These are phyloP conservation scores for Drosophila kokeensis DNA, from an alignment of 2,888 invertebrate genomes.

Conservation along the genomic window DNA sequence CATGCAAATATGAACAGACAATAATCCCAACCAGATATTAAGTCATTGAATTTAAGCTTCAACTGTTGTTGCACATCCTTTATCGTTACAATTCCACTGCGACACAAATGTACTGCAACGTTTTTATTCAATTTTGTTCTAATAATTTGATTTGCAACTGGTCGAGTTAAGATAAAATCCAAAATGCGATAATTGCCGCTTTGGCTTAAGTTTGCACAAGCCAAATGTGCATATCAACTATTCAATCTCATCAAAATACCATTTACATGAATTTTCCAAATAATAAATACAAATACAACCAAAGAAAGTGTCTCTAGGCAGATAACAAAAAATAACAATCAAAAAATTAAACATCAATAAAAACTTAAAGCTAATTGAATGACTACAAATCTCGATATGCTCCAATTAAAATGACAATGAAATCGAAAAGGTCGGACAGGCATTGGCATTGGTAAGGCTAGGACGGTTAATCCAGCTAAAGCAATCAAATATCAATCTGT, in stretches of 20 bases:
- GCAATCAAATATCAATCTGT: background rate
- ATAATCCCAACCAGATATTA: background rate
- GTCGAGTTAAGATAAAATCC: background rate
- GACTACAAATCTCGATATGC: background rate
- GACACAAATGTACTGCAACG: background rate
- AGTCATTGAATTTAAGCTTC: background rate
- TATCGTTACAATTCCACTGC: background rate
- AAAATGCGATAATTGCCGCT: background rate
- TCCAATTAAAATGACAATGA: background rate
- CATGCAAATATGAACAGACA: background rate
- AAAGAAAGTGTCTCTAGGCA: background rate
- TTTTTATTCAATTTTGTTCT: background rate
- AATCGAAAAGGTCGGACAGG: background rate
- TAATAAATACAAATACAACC: background rate
- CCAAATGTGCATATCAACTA: background rate
- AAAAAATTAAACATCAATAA: background rate
- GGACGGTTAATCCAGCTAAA: background rate
- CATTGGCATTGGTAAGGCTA: background rate
- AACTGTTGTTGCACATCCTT: background rate
- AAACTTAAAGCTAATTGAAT: background rate
- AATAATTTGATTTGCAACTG: background rate
- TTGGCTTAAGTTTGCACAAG: background rate
- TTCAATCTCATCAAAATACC: background rate
- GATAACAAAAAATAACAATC: background rate
- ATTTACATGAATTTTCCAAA: background rate